These are phyloP conservation scores for Suricata suricatta DNA, from an alignment of 2,113 vertebrate genomes.

Conservation along the genomic window DNA sequence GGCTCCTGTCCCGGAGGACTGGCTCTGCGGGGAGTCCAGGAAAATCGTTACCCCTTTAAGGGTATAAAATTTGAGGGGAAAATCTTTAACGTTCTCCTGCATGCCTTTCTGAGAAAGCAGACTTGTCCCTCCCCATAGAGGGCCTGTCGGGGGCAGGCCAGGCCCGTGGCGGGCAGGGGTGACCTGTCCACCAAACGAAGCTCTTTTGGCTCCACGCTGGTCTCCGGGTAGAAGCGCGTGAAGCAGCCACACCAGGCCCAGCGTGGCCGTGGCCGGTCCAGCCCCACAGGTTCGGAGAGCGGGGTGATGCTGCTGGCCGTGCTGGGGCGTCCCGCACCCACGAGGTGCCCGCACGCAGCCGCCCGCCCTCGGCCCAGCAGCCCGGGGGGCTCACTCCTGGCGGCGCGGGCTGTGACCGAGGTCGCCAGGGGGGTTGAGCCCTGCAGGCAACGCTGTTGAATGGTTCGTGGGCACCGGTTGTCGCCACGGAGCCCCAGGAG, in stretches of 20 bases:
- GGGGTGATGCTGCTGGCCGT: background rate
- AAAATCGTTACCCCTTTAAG: background rate
- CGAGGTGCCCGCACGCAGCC: background rate
- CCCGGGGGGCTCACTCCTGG: no score
- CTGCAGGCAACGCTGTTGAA: rapidly evolving
- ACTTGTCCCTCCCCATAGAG: background rate
- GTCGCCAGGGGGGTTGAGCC: rapidly evolving
- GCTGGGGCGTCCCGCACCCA: background rate
- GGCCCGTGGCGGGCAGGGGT: background rate
- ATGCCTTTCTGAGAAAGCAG: background rate
- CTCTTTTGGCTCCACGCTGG: background rate
- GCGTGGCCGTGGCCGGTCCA: background rate
- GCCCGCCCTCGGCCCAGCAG: background rate
- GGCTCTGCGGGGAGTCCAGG: background rate
- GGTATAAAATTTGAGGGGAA: background rate
- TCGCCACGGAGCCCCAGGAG: background rate
- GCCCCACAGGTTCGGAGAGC: background rate
- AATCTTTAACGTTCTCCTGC: background rate
- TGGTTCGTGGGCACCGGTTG: background rate
- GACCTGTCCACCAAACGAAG: no score
- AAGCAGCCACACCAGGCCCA: no score
- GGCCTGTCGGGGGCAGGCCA: background rate
- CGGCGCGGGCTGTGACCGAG: background rate
- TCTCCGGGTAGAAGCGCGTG: background rate
- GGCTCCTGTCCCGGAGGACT: background rate